These are phyloP conservation scores for Orchesella flavescens DNA, from an alignment of 2,888 invertebrate species.

Conservation along the genomic window DNA sequence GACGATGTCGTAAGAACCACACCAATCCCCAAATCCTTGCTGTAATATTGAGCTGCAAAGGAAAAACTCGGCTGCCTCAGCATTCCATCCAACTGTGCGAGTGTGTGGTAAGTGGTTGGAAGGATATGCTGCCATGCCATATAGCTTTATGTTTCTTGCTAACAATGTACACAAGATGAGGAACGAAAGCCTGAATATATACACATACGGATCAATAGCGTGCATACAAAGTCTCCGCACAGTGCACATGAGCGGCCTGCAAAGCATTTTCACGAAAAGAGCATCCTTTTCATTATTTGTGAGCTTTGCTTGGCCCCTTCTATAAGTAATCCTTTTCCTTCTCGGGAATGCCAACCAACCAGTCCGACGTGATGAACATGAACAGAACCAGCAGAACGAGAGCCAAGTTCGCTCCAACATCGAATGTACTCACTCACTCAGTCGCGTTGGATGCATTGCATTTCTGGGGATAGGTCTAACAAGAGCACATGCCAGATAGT, in stretches of 20 bases:
- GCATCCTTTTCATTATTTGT: slow-evolving; percentile 31
- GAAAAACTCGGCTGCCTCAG: background rate
- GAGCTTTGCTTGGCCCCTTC: slow-evolving; percentile 42
- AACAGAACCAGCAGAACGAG: background rate
- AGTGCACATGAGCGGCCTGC: slow-evolving; percentile 57
- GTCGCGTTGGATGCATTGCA: too few species aligned
- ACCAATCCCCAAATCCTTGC: slow-evolving; percentile 16
- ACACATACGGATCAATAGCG: slow-evolving; percentile 50
- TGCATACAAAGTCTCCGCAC: slow-evolving; percentile 53
- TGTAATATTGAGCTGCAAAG: too few species aligned
- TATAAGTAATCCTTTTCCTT: slow-evolving; percentile 29
- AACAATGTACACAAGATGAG: background rate
- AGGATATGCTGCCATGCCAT: background rate
- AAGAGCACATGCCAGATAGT: too few species aligned
- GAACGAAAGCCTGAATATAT: background rate
- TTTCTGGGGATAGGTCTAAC: too few species aligned
- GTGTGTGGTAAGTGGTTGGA: slow-evolving; percentile 3
- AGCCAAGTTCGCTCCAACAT: too few species aligned
- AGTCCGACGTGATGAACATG: slow-evolving; percentile 12
- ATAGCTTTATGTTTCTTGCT: background rate
- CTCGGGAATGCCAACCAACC: slow-evolving; percentile 33
- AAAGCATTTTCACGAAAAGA: slow-evolving; percentile 47
- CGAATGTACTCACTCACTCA: too few species aligned
- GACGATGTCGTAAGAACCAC: slow-evolving; percentile 20
- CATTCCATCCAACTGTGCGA: background rate